A percentile compares a stretch with the other conserved stretches of the same genome.
Evolutionary conservation across 2,888 invertebrate species (phyloP).

Genomic region (Ectemnius lituratus): DNA sequence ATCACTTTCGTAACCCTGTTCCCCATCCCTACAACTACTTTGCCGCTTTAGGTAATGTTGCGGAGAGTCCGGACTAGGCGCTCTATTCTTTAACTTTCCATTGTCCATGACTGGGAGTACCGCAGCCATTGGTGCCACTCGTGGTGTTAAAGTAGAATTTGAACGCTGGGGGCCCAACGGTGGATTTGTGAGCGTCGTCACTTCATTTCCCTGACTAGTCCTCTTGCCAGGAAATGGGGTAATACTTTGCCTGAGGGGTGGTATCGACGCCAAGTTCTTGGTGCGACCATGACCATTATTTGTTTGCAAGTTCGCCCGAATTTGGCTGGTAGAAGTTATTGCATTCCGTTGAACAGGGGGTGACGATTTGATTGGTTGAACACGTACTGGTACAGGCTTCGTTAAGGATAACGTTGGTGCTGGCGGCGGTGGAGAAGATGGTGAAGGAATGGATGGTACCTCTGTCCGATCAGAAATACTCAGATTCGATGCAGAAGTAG

Average conservation of each 20-base stretch:
- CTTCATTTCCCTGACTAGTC: constrained; percentile 48
- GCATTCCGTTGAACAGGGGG: constrained; percentile 72
- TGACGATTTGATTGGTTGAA: constrained; percentile 74
- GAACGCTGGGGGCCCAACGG: constrained; percentile 75
- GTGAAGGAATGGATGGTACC: constrained; percentile 62
- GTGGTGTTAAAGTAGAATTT: constrained; percentile 74
- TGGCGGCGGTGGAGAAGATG: constrained; percentile 62
- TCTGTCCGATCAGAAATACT: constrained; percentile 64
- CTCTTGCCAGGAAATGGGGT: constrained; percentile 72
- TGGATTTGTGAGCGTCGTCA: constrained; percentile 50
- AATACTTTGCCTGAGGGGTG: constrained; percentile 73
- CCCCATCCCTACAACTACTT: constrained; percentile 72
- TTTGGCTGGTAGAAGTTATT: constrained; percentile 74
- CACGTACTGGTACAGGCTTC: constrained; percentile 73
- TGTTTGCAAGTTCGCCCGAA: constrained; percentile 72
- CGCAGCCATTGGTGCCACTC: constrained; percentile 75
- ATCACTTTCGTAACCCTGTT: constrained; percentile 74
- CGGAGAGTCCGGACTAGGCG: constrained; percentile 74
- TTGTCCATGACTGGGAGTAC: constrained; percentile 75
- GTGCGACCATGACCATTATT: constrained; percentile 65
- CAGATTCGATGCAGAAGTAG: constrained; percentile 73
- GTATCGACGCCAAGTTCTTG: constrained; percentile 73
- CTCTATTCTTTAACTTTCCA: constrained; percentile 72
- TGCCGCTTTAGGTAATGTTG: constrained; percentile 74
- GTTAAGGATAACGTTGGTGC: constrained; percentile 65